Base-by-base conservation (phyloP, 2,113 vertebrate genomes). In the Chlamydotis undulata region DNA sequence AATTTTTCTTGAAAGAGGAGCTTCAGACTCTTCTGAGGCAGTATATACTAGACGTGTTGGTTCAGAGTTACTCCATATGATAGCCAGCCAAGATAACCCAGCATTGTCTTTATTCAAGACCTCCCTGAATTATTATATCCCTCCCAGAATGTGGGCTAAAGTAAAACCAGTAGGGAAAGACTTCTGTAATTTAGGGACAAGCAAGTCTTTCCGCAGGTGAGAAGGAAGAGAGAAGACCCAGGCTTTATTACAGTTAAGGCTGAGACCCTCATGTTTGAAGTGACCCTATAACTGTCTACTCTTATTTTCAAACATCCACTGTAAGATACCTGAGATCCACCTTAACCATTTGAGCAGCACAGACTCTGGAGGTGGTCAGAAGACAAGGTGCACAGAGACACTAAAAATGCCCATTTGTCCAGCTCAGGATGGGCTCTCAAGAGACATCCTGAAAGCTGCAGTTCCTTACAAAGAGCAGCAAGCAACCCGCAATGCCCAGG, bases 361-460 rank as follows among this genome's bases (percentile, higher is more conserved):
- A 28, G 19, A 21, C 24, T 87, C 78, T 77, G 43, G 37, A 74
- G n/a, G 18, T 28, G 74, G 6, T 24, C 59, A 81, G 69, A 89
- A 26, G 25, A 91, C 25, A 37, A 45, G 18, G 26, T 14, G 67
- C 45, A 43, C n/a, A 41, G 45, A 49, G 37, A 74, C 13, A 49
- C 19, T n/a, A 45, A 61, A 75, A 73, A 35, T n/a, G 14, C 9
- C n/a, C 24, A 4, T 33, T 75, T 1, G 3, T 5, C 10, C 0
- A 53, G 35, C 24, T 65, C 31, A 43, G 63, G 14, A 12, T 4
- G 1, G 18, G 21, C 4, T 84, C 25, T 74, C 69, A 70, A 59
- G 25, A 70, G 59, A 6, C 1, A 12, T 31, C 25, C 21, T 82
- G 47, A 78, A 91, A 84, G 56, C 41, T 75, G 26, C 3, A 55